Percentiles rank a stretch among this genome's conserved stretches.
Conservation (phyloP, 2,888 invertebrate species). For the Podotricha telesiphe region DNA sequence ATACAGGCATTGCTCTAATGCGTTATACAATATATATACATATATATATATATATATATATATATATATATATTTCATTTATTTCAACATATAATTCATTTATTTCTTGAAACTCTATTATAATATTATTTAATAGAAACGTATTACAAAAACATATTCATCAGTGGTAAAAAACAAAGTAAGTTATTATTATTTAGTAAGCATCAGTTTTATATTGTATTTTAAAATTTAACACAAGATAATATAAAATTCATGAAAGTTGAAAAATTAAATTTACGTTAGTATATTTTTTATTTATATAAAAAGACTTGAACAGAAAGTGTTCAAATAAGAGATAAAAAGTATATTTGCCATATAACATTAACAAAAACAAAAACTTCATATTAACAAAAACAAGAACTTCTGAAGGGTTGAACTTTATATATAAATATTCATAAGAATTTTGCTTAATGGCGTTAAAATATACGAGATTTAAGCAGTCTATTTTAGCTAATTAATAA, state of each 20-base stretch:
- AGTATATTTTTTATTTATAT: neutral
- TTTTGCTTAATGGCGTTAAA: neutral
- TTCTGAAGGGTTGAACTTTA: neutral
- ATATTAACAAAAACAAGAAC: neutral
- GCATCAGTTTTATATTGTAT: neutral
- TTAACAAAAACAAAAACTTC: no score
- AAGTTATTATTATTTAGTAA: neutral
- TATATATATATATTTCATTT: no score
- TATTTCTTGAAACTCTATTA: neutral
- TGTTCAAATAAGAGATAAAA: neutral
- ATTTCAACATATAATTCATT: no score
- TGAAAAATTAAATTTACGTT: neutral
- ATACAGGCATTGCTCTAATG: no score
- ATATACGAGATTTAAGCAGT: conserved; percentile 1
- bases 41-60: no score
- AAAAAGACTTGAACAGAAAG: neutral
- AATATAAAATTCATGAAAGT: neutral
- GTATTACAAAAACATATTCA: neutral
- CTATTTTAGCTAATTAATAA: neutral
- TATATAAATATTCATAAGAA: neutral
- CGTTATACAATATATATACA: no score
- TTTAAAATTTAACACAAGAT: neutral
- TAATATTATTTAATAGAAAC: neutral
- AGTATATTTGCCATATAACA: no score
- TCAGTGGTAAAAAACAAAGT: neutral